Conservation (phyloP, 2,888 invertebrate species). For the Caenorhabditis sp. region DNA sequence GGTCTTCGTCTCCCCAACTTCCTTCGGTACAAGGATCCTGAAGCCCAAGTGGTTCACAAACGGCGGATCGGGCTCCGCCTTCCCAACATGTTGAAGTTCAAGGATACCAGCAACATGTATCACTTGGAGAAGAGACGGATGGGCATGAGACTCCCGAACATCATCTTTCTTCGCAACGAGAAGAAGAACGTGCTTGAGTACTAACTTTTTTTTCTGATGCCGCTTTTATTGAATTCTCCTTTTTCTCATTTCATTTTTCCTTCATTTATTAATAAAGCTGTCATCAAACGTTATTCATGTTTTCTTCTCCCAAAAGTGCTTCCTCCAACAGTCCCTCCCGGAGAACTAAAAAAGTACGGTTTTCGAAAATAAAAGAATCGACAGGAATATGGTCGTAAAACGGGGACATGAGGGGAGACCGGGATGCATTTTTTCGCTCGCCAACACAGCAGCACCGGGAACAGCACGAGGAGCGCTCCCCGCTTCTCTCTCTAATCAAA, state of each 20-base stretch:
- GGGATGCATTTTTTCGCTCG: constrained; percentile 12
- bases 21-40: constrained; percentile 46
- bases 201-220: constrained; percentile 35
- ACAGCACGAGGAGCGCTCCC: constrained; percentile 20
- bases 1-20: constrained; percentile 63
- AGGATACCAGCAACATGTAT: constrained; percentile 50
- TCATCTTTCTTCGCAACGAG: constrained; percentile 64
- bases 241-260: constrained; percentile 9
- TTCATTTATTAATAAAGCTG: constrained; percentile 34
- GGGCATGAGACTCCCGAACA: constrained; percentile 68
- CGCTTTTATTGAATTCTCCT: constrained; percentile 11
- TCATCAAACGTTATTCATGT: constrained; percentile 46
- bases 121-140: constrained; percentile 66
- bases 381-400: constrained; percentile 52
- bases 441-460: constrained; percentile 39
- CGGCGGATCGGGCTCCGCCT: constrained; percentile 66
- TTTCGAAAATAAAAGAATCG: background rate
- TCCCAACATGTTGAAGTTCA: constrained; percentile 67
- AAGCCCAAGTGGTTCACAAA: constrained; percentile 44
- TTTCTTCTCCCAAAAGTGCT: background rate
- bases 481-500: constrained; percentile 40
- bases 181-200: constrained; percentile 64
- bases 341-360: constrained; percentile 1
- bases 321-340: background rate
- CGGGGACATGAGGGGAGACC: background rate